Base-by-base conservation (phyloP, 1,140 invertebrate genomes). In the Rhynchophorus ferrugineus region DNA sequence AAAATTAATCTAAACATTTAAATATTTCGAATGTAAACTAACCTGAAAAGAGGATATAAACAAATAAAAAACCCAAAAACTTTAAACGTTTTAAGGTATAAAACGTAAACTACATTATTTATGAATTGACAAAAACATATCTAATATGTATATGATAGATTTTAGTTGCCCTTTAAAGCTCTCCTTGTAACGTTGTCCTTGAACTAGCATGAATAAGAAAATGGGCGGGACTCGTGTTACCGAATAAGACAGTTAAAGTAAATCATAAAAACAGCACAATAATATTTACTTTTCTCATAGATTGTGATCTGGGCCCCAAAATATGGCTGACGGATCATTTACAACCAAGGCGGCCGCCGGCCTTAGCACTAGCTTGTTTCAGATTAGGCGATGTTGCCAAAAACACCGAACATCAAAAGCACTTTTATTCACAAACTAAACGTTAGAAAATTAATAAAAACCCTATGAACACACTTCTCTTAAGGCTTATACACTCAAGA, bases 311-410 rank as follows among this genome's bases (percentile, higher is more conserved):
- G 24, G 24, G 43, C 6, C 14, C 22, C 43, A 44, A 34, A 34
- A 44, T 33, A 44, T 16, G n/a, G 24, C 13, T 13, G 21, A 22
- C 11, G 43, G 43, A 17, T 44, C 34, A 47, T 34, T 46, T 46
- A 21, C 44, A n/a, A 36, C 22, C 45, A 47, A 47, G 45, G 13
- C 34, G 34, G 45, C 17, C 45, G 21, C 45, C 45, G 45, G 45
- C 36, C 45, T 37, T 14, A 16, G 35, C 21, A 20, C 19, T 47
- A 29, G 19, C 34, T 38, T 38, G 45, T 38, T 37, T 38, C 17
- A 22, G 45, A 33, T 35, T 29, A 47, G 14, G 45, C 45, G 19
- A 37, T 21, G 45, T 47, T 47, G 45, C 45, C 45, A 33, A 47
- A 13, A 18, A 47, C 45, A 47, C 45, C 22, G 14, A n/a, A 47